Conservation (phyloP, 2,797 vertebrate species). For the Clarias fuscus region DNA sequence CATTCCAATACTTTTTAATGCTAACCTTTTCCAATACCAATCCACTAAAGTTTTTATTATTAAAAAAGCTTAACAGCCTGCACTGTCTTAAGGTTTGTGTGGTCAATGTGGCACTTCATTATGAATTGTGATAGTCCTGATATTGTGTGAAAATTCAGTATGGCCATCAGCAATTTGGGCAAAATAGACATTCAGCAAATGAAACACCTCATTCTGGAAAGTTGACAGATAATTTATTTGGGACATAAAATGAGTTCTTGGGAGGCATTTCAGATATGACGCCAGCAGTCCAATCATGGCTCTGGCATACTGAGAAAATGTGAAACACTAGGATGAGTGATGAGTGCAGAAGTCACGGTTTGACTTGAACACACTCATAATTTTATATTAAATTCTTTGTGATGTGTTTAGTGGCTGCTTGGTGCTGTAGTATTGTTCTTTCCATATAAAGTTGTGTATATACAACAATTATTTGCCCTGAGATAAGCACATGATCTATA, state of each 20-base stretch:
- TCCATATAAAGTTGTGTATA: no score
- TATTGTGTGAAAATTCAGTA: background rate
- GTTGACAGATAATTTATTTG: no score
- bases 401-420: background rate
- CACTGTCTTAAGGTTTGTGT: slow-evolving; percentile 28
- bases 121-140: background rate
- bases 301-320: no score
- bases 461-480: background rate
- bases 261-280: no score
- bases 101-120: background rate
- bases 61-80: slow-evolving; percentile 62
- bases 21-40: slow-evolving; percentile 51
- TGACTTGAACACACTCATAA: no score
- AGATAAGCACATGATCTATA: background rate
- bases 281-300: no score
- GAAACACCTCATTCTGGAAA: no score
- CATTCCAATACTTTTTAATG: slow-evolving; percentile 69
- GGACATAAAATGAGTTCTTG: no score
- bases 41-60: slow-evolving; percentile 54
- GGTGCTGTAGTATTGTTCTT: background rate
- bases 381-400: background rate
- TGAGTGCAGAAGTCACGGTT: no score
- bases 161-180: background rate
- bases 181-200: background rate
- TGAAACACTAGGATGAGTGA: no score